Conservation (phyloP, 2,797 vertebrate species). For the Brotula barbata region DNA sequence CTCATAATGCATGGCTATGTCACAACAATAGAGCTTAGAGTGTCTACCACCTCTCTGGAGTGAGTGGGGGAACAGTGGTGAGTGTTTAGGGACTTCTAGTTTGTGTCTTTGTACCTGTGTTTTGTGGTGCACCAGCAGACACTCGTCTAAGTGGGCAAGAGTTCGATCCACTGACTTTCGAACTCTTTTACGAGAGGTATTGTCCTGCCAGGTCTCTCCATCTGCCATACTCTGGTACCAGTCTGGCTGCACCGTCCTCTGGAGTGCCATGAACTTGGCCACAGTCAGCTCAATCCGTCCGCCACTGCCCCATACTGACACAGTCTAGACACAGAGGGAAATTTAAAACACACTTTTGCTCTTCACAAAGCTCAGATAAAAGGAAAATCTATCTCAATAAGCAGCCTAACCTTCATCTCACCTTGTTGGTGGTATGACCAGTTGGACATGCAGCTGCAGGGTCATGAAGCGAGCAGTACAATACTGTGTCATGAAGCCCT, state of each 20-base stretch:
- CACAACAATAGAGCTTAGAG: neutral
- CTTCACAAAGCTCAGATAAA: neutral
- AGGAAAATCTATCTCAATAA: no score
- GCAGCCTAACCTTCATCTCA: constrained; percentile 53
- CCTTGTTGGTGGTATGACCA: constrained; percentile 94
- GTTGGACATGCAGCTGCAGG: constrained; percentile 78
- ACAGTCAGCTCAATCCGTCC: constrained; percentile 89
- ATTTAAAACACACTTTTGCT: neutral
- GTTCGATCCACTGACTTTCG: constrained; percentile 93
- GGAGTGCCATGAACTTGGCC: constrained; percentile 90
- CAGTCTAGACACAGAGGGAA: constrained; percentile 75
- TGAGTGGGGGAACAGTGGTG: neutral
- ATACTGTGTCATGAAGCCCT: constrained; percentile 87
- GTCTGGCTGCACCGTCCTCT: constrained; percentile 86
- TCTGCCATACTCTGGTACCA: constrained; percentile 96
- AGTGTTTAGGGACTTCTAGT: neutral
- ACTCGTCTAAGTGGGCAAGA: constrained; percentile 88
- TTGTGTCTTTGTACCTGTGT: constrained; percentile 78
- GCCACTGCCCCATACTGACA: constrained; percentile 91
- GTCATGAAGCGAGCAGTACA: constrained; percentile 92
- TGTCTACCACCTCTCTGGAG: neutral
- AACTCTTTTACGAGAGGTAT: constrained; percentile 84
- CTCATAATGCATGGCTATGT: constrained; percentile 33
- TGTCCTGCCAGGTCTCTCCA: constrained; percentile 84
- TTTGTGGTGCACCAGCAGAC: constrained; percentile 84